Base-by-base conservation (phyloP, 35 echinoderm and acorn worm genomes). In the Heliocidaris erythrogramma region DNA sequence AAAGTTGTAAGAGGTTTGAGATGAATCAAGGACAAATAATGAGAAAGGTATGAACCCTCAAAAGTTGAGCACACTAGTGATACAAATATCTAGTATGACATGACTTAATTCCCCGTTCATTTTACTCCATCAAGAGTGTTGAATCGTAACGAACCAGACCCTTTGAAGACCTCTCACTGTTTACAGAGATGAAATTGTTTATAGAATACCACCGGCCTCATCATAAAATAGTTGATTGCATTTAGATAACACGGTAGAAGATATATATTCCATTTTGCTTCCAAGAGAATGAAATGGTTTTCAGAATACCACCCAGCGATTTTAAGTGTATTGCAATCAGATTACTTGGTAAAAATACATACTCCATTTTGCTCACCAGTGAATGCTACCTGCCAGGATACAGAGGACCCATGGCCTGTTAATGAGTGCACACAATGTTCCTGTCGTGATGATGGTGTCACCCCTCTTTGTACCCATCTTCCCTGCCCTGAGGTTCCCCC, bases 381-480 rank as follows among this genome's bases (percentile, higher is more conserved):
- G 65, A 78, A 78, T 78, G 65, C 21, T 6, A 78, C 65, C 4
- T 78, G 65, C 65, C 65, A 78, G 65, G 65, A 78, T n/a, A 78
- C 65, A 27, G 65, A 95, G 32, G 56, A 47, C 49, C 42, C 87
- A 4, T 96, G 95, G 95, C 30, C 85, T 21, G n/a, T 85, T 10
- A 92, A 96, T 59, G 85, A 85, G 9, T 96, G 95, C 85, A 96
- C 95, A 11, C 93, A 93, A 47, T 96, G 95, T 29, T 90, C 95
- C 49, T 96, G 95, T 42, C 24, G 21, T 13, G 69, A 87, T 18
- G 91, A 71, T 4, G 65, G 52, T 32, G 91, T 60, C 18, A 48
- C n/a, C 17, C 69, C 95, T 49, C 10, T 93, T 65, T 96, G 95
- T 32, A 96, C 90, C 32, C 84, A 9, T 5, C 95, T 90, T 47